Conservation (phyloP, 1,140 invertebrate genomes). For the Pseudomyrmex sp. region DNA sequence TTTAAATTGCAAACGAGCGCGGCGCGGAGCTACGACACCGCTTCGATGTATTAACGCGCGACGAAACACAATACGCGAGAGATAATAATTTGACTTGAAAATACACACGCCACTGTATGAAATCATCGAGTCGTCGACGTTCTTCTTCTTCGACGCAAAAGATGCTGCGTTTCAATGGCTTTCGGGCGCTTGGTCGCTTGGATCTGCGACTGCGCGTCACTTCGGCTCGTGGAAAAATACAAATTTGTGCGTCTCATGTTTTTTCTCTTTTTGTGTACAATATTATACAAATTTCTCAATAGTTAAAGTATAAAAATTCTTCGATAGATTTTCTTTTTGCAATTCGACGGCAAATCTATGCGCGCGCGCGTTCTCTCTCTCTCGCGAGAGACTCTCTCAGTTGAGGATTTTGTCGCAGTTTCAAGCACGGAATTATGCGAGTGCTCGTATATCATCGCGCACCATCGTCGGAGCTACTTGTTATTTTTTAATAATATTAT, state of each 20-base stretch:
- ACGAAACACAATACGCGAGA: background rate
- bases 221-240: background rate
- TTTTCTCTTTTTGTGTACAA: too few species aligned
- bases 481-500: conserved; percentile 25
- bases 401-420: conserved; percentile 41
- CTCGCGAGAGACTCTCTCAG: conserved; percentile 1
- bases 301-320: too few species aligned
- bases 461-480: background rate
- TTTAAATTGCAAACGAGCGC: conserved; percentile 25
- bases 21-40: conserved; percentile 14
- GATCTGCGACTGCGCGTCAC: conserved; percentile 40
- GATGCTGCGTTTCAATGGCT: conserved; percentile 36
- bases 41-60: conserved; percentile 14
- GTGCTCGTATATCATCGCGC: conserved; percentile 19
- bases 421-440: conserved; percentile 40
- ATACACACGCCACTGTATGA: conserved; percentile 1
- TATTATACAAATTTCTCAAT: too few species aligned
- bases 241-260: too few species aligned
- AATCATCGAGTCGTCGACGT: background rate
- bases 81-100: conserved; percentile 34
- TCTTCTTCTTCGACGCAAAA: conserved; percentile 8
- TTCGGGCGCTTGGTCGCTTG: conserved; percentile 55
- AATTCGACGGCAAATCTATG: background rate
- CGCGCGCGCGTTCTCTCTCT: conserved; percentile 27
- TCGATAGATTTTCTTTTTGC: background rate